These are phyloP conservation scores for Helostoma temminkii DNA, from an alignment of 2,797 vertebrate genomes.

Conservation along the genomic window DNA sequence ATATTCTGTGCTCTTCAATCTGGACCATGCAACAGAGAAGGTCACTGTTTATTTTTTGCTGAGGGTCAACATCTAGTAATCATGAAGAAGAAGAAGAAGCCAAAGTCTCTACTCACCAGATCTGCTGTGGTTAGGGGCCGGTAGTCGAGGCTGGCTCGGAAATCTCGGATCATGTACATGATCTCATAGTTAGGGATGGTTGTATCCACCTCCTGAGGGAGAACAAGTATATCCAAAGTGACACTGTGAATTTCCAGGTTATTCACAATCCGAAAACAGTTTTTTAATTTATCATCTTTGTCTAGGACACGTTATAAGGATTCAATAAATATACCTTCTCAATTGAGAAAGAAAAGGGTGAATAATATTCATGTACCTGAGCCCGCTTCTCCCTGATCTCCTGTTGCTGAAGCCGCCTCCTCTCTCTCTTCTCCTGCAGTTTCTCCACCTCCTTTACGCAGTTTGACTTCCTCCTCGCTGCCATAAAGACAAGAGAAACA, in stretches of 20 bases:
- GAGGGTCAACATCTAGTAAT: background rate
- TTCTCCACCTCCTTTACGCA: constrained; percentile 99
- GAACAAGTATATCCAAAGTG: constrained; percentile 3
- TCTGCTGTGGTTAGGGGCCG: constrained; percentile 94
- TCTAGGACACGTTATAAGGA: background rate
- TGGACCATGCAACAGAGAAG: constrained; percentile 60
- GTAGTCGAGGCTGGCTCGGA: constrained; percentile 96
- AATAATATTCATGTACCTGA: constrained; percentile 83
- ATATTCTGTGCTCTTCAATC: constrained; percentile 99
- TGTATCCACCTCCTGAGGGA: constrained; percentile 91
- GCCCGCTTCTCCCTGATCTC: constrained; percentile 97
- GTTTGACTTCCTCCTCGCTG: constrained; percentile 98
- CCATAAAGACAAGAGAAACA: constrained; percentile 55
- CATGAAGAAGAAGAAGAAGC: background rate
- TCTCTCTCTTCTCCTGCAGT: constrained; percentile 96
- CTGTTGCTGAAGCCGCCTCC: constrained; percentile 94
- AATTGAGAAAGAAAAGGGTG: background rate
- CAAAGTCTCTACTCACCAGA: constrained; percentile 84
- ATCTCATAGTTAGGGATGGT: constrained; percentile 98
- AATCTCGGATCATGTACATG: constrained; percentile 98
- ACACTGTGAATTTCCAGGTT: background rate
- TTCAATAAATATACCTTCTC: background rate
- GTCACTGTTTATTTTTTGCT: background rate
- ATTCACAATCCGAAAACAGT: no score
- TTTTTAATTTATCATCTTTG: background rate